A percentile compares a stretch with the other conserved stretches of the same genome.
These are phyloP conservation scores for Eurystomus glaucurus DNA, from an alignment of 2,797 vertebrate genomes.

Conservation along the genomic window DNA sequence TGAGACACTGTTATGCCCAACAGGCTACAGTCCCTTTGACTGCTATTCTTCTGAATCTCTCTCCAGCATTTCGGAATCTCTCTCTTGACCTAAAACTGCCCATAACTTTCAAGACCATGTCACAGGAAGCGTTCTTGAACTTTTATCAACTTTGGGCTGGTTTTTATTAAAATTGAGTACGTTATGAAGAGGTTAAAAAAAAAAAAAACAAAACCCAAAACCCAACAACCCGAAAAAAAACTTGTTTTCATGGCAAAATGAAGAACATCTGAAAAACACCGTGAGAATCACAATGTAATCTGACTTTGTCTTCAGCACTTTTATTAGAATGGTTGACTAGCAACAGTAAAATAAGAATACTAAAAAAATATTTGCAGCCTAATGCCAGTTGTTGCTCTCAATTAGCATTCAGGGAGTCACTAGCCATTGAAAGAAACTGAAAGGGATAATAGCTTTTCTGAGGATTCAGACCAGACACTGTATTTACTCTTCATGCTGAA, in stretches of 20 bases:
- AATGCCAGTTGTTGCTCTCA: neutral
- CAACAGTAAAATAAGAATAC: neutral
- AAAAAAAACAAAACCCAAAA: no score
- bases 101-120: neutral
- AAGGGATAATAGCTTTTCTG: neutral
- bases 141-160: neutral
- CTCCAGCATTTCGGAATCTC: neutral
- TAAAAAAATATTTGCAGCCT: neutral
- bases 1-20: neutral
- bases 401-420: neutral
- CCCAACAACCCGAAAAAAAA: neutral
- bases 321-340: neutral
- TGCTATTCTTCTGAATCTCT: accelerated
- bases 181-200: neutral
- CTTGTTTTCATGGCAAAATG: neutral
- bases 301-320: neutral
- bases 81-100: neutral
- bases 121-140: neutral
- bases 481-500: neutral
- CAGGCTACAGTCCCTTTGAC: neutral
- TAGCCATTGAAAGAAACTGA: neutral
- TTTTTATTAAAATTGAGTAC: neutral
- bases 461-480: neutral
- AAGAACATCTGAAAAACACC: neutral
- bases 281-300: neutral